Evolutionary conservation across 2,888 invertebrate genomes (phyloP), one percentile per base, ranked within the genome.

Genomic region (Mesodorylaimus sp.): DNA sequence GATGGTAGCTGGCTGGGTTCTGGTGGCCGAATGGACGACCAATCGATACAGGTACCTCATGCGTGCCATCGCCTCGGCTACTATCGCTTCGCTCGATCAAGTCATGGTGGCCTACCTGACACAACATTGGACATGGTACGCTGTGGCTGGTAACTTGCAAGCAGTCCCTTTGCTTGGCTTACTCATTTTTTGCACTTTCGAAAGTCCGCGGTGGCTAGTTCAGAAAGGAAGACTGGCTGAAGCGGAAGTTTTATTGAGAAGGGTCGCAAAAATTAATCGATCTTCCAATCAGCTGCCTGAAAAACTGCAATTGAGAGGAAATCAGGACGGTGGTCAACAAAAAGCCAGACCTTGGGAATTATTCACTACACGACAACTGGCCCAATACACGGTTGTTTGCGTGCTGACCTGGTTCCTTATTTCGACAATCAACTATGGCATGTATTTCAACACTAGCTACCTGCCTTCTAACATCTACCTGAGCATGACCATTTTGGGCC

Each of bases 191-290:
- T 5, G 19, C 19, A 25, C 26, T 7, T 10, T 24, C 27, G 45
- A 44, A 26, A 44, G 45, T 44, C 45, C 45, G 26, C 45, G 45
- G 19, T 44, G 45, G 45, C 26, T 44, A 10, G 25, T 25, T 19
- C 45, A 44, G 25, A 44, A 44, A 25, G 45, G 45, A 7, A 24
- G 45, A 44, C 19, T 7, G 16, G 25, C 19, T 24, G 45, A 44
- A 23, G 21, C 45, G 32, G 16, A 10, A 10, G 32, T 10, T 10
- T 10, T 32, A 10, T 32, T 32, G 16, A 7, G 16, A 10, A 32
- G 16, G 16, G 16, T 32, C 7, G 32, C 32, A 10, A 7, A 32
- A 10, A 10, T 32, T 16, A 32, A 32, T 32, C 10, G 32, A 7
- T 32, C 32, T 7, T 32, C 32, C 7, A 16, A 32, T 32, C 16